Evolutionary conservation across 2,888 invertebrate species (phyloP), one percentile per base, ranked within the genome.

Genomic region (Sceliomorpha sp.): DNA sequence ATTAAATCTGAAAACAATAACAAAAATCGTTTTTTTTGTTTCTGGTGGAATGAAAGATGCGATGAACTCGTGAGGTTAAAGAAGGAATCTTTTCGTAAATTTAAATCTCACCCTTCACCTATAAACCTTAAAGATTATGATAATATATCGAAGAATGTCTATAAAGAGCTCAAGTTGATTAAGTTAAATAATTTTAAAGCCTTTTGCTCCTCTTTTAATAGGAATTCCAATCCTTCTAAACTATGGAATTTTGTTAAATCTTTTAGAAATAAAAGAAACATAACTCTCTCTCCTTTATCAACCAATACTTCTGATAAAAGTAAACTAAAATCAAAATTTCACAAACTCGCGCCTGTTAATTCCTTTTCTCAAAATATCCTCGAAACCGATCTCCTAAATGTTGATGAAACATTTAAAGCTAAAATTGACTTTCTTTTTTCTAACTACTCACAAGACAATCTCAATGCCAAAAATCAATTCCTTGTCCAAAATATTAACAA

Each of bases 11-110:
- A 29, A 29, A 29, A 29, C 9, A 29, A 29, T 29, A 8, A 2
- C 8, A 29, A 29, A 29, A 29, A 29, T 2, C 2, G 2, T 8
- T 29, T 9, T 29, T 29, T 29, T 8, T 29, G 29, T 29, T 29
- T 5, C 29, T 29, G 29, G 29, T 29, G 29, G 29, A 29, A 29
- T 29, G 8, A 29, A n/a, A n/a, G n/a, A 10, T 29, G 29, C 8
- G 29, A 29, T 2, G 29, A 29, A 29, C 8, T 29, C n/a, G 9
- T 29, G 29, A 5, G 1, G 4, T 10, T 9, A 10, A 29, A 29
- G 29, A 29, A 8, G 9, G 2, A 2, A 5, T 8, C 29, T 29
- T 29, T 29, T 10, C 2, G 29, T 2, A 29, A 29, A 10, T 29
- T 29, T 8, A 29, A 29, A 29, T 9, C 29, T 10, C 29, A 29